Evolutionary conservation across 2,113 vertebrate genomes (phyloP), one percentile per base, ranked within the genome.

Genomic region (Tapirus terrestris): DNA sequence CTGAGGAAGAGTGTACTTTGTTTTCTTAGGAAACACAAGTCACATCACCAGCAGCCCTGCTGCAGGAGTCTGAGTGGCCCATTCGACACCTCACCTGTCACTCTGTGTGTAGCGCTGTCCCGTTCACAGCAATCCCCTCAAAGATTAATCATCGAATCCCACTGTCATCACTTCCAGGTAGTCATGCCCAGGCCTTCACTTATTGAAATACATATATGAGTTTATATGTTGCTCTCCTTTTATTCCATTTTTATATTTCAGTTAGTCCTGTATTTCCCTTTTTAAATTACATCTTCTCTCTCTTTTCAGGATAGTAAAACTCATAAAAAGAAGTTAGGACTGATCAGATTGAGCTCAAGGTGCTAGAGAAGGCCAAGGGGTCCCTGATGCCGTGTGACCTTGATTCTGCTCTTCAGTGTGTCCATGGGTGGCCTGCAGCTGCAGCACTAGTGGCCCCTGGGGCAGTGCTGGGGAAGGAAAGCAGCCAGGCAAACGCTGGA

Each of bases 281-380:
- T 65, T 27, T 18, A 51, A 75, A 80, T 92, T 63, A 12, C 23
- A 16, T 33, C 33, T 29, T 60, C 1, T 27, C 60, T 96, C 33
- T 72, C 65, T 94, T 68, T 82, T 43, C n/a, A 75, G 75, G 58
- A 76, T 5, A 81, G 84, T 79, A 68, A 58, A 86, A 82, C 33
- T 18, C 33, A 29, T 81, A 80, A 58, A 84, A 91, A 86, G 65
- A 63, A 9, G 10, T 11, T 58, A 36, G 53, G 17, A 36, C 60
- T 76, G 16, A 43, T 10, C 29, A 39, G 36, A 21, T 43, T 68
- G 51, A 43, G 39, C 56, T 73, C 53, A 95, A 95, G 67, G 27
- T 20, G 16, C 67, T 51, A 23, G 17, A 17, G 70, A 43, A 68
- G n/a, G 20, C 14, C 17, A 31, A 8, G 11, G n/a, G 6, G 7